Base-by-base conservation (phyloP, 2,797 vertebrate species). In the Halcyon smyrnensis region DNA sequence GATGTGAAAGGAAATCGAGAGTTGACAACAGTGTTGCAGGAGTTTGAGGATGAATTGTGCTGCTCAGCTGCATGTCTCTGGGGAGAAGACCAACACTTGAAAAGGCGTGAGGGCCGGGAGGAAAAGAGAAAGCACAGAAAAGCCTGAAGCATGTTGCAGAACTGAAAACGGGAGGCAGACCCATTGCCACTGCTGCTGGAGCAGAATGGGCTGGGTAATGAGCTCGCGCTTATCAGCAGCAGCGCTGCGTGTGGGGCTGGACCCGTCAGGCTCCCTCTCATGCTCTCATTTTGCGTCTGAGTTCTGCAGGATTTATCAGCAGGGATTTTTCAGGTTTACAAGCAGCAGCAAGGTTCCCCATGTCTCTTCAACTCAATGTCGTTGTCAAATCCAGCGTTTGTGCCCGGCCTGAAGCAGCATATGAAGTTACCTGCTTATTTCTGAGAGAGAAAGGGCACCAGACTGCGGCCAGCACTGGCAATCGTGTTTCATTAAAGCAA, bases 391-490 rank as follows among this genome's bases (percentile, higher is more conserved):
- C 17, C 75, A n/a, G 30, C 8, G 3, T 12, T 27, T 45, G 37
- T 51, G 41, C 48, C n/a, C 36, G 57, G 56, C 30, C 48, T 56
- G 43, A 16, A 12, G 34, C 0, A 34, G 4, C 1, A 0, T 0
- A 1, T 14, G 46, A 15, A 48, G 64, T 6, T 87, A 7, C n/a
- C 32, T 2, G 14, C 30, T 39, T 8, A 1, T 18, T 50, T 34
- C 25, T 17, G 25, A 2, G 51, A 18, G 41, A 16, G 57, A 23
- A 18, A 0, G 14, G 51, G 46, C 67, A 11, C 62, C 63, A 20
- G 43, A 1, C 41, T 34, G 39, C 59, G 28, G 67, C 57, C 54
- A 41, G 63, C 13, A 0, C 32, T 36, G 36, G 30, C 0, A 16
- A 12, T 32, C 7, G 2, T 21, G 8, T 8, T 30, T 9, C 12